These are phyloP conservation scores for Argyresthia goedartella DNA, from an alignment of 2,888 invertebrate species.

Conservation along the genomic window DNA sequence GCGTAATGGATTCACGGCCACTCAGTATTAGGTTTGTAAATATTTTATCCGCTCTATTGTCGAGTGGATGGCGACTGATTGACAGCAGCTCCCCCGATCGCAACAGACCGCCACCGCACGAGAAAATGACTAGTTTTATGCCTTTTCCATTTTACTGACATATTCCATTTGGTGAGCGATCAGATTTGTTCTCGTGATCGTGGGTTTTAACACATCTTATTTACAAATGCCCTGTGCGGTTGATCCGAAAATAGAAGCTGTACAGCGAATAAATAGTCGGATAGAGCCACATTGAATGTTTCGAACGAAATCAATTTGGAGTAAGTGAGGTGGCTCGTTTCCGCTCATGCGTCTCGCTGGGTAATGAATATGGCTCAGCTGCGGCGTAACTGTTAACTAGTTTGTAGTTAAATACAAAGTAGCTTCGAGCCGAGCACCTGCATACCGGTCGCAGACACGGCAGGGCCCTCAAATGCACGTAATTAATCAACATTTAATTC, in stretches of 20 bases:
- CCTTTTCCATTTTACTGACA: conserved; percentile 7
- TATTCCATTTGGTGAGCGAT: conserved; percentile 4
- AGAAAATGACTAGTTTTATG: conserved; percentile 20
- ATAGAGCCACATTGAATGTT: too few relatives aligned
- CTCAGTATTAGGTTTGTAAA: conserved; percentile 60
- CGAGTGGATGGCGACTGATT: conserved; percentile 47
- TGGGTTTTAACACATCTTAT: background rate
- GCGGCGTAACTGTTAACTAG: conserved; percentile 42
- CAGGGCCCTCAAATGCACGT: conserved; percentile 41
- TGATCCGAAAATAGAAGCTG: background rate
- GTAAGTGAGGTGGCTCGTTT: background rate
- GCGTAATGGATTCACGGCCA: conserved; percentile 57
- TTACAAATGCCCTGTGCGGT: background rate
- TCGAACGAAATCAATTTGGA: background rate
- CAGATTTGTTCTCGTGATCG: background rate
- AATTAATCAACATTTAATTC: conserved; percentile 68
- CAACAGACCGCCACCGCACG: conserved; percentile 20
- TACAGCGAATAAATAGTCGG: too few relatives aligned
- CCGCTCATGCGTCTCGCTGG: conserved; percentile 7
- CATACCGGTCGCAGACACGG: conserved; percentile 25
- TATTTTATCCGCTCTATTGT: conserved; percentile 59
- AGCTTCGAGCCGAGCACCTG: conserved; percentile 49
- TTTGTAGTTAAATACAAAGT: conserved; percentile 46
- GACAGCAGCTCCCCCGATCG: conserved; percentile 43
- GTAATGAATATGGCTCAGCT: conserved; percentile 31